A percentile compares a stretch with the other conserved stretches of the same genome.
These are phyloP conservation scores for Tokudaia muenninki DNA, from an alignment of 2,797 vertebrate species.

Conservation along the genomic window DNA sequence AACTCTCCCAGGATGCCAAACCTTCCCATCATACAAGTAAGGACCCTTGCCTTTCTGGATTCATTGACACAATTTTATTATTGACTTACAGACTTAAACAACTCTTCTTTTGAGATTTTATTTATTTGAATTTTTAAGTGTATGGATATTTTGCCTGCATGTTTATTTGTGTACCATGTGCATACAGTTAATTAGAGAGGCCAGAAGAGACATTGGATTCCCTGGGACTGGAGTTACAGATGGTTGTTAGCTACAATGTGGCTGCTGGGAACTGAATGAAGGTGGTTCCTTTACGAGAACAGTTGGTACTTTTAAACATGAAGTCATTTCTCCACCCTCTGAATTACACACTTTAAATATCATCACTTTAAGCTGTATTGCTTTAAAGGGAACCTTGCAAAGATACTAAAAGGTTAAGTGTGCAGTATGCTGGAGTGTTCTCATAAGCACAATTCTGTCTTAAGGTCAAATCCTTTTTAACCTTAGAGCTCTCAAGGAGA, in stretches of 20 bases:
- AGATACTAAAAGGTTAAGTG: background rate
- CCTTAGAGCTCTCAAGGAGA: background rate
- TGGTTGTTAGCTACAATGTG: background rate
- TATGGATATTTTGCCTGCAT: background rate
- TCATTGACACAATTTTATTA: background rate
- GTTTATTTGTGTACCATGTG: background rate
- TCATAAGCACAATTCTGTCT: background rate
- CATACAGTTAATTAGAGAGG: background rate
- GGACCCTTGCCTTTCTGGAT: background rate
- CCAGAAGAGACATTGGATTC: background rate
- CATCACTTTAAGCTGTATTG: background rate
- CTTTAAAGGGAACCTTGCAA: background rate
- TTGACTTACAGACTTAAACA: background rate
- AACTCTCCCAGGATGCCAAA: background rate
- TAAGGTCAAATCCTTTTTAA: background rate
- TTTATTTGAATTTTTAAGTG: background rate
- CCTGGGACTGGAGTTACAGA: background rate
- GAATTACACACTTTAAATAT: background rate
- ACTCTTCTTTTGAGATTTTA: background rate
- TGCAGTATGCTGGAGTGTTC: background rate
- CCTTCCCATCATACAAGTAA: background rate
- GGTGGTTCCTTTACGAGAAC: background rate
- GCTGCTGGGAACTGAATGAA: background rate
- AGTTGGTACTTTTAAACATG: background rate
- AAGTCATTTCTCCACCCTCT: background rate